A percentile compares a stretch with the other conserved stretches of the same genome.
phyloP scores from a whole-genome alignment of 1,140 invertebrate species.

The Oppia nitens region DNA sequence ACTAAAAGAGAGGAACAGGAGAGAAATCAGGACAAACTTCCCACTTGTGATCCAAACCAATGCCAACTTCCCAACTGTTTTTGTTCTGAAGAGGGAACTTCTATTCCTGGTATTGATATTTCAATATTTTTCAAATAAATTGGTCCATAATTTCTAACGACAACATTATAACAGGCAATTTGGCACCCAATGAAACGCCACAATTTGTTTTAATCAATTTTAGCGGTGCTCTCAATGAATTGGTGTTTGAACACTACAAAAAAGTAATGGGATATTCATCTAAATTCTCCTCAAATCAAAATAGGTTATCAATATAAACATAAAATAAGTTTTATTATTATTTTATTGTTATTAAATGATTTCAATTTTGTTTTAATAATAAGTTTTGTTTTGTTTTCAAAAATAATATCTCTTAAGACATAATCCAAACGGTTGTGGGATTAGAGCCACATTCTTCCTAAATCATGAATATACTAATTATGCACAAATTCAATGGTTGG shows the following conservation, averaged over 20 bases:
- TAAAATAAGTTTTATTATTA: neutral
- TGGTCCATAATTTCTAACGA: neutral
- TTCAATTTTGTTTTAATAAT: neutral
- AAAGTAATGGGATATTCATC: slow-evolving; percentile 14
- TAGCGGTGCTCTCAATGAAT: slow-evolving; percentile 22
- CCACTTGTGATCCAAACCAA: slow-evolving; percentile 49
- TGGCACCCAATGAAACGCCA: slow-evolving; percentile 20
- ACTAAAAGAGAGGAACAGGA: neutral
- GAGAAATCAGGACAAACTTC: slow-evolving; percentile 14
- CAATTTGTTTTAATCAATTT: slow-evolving; percentile 23
- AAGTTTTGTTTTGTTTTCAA: no score
- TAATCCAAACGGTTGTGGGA: slow-evolving; percentile 36
- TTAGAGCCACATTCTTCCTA: slow-evolving; percentile 37
- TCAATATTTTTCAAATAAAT: no score
- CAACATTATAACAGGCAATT: neutral
- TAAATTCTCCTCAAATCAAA: slow-evolving; percentile 12
- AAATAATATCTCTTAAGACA: no score
- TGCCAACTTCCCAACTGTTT: slow-evolving; percentile 79
- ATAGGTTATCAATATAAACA: neutral
- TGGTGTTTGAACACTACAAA: slow-evolving; percentile 16
- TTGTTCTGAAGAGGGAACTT: slow-evolving; percentile 75
- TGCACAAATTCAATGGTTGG: slow-evolving; percentile 33
- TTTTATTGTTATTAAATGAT: neutral
- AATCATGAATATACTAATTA: slow-evolving; percentile 39
- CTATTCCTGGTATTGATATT: slow-evolving; percentile 46